Percentiles rank a stretch among this genome's conserved stretches.
These are phyloP conservation scores for Cebus imitator DNA, from an alignment of 2,113 vertebrate genomes.

Conservation along the genomic window DNA sequence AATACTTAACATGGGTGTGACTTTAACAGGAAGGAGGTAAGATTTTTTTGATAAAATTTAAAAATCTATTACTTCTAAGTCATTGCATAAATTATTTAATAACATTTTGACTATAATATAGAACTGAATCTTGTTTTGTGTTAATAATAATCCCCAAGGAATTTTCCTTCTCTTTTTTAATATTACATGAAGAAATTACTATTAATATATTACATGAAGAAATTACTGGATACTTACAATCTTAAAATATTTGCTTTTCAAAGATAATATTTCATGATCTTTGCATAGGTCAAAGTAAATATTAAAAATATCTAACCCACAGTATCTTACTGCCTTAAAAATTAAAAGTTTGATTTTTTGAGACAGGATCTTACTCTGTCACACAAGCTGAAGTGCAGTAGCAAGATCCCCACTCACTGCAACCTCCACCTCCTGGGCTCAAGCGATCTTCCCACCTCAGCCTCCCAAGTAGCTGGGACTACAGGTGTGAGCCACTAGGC, in stretches of 20 bases:
- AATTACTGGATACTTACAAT: neutral
- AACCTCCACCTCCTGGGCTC: too few species aligned
- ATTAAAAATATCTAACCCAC: neutral
- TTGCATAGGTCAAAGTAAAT: constrained; percentile 14
- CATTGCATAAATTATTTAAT: neutral
- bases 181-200: neutral
- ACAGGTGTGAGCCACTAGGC: too few species aligned
- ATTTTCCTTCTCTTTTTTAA: neutral
- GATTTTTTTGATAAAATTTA: neutral
- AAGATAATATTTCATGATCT: neutral
- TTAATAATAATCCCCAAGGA: neutral
- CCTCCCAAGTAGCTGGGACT: too few species aligned
- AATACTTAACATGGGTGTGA: neutral
- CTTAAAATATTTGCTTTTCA: constrained; percentile 39
- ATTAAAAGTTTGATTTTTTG: neutral
- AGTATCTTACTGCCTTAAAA: neutral
- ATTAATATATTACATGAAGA: too few species aligned
- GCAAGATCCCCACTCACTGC: too few species aligned
- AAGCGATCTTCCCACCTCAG: too few species aligned
- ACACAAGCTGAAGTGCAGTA: too few species aligned
- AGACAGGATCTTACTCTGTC: too few species aligned
- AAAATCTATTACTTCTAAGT: neutral
- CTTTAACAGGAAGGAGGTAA: neutral
- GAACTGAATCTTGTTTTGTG: constrained; percentile 7
- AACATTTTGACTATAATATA: neutral